These are phyloP conservation scores for Argentina silus DNA, from an alignment of 2,797 vertebrate species.

Conservation along the genomic window DNA sequence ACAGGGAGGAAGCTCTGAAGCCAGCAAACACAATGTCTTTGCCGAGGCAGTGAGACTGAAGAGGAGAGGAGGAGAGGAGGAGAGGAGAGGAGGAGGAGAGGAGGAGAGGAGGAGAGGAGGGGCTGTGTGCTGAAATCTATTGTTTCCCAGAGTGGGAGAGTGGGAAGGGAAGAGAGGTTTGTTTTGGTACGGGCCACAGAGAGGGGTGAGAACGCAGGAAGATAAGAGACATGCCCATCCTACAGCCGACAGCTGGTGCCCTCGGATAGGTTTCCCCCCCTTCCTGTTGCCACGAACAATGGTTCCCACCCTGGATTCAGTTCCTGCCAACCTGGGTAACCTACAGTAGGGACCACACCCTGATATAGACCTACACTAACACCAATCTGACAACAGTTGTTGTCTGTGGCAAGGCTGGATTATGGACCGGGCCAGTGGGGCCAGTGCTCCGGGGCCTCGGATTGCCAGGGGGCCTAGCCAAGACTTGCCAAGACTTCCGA, in stretches of 20 bases:
- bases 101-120: conserved; percentile 27
- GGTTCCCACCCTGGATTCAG: conserved; percentile 61
- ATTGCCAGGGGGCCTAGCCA: no score
- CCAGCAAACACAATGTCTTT: conserved; percentile 25
- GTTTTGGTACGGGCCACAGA: conserved; percentile 60
- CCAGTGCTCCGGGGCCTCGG: no score
- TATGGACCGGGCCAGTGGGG: no score
- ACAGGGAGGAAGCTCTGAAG: not conserved
- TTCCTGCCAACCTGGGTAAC: conserved; percentile 48
- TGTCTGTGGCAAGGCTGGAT: no score
- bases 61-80: conserved; percentile 8
- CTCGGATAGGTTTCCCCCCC: conserved; percentile 69
- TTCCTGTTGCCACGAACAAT: conserved; percentile 63
- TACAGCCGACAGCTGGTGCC: conserved; percentile 72
- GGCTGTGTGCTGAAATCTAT: conserved; percentile 53
- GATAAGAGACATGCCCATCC: conserved; percentile 71
- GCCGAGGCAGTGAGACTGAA: conserved; percentile 18
- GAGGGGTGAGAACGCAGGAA: conserved; percentile 72
- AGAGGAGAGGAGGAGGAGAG: conserved; percentile 25
- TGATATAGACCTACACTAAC: not conserved
- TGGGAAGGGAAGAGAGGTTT: conserved; percentile 68
- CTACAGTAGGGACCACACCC: conserved; percentile 22
- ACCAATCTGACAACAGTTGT: not conserved
- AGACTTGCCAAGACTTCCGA: no score
- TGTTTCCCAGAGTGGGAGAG: conserved; percentile 56